phyloP scores from a whole-genome alignment of 2,888 invertebrate genomes.

The Leptinotarsa peninsularis region DNA sequence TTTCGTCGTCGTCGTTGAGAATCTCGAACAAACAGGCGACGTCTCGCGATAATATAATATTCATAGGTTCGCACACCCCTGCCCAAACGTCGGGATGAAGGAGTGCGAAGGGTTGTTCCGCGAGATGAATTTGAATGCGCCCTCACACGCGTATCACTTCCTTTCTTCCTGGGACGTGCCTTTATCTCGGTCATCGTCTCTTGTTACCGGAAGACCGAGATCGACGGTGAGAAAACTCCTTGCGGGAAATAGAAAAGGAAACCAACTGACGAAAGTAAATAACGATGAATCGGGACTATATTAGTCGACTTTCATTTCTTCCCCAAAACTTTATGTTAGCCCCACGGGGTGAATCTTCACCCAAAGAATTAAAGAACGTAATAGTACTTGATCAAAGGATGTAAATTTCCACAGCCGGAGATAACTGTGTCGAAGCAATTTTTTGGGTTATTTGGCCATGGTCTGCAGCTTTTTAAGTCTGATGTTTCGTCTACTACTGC shows the following conservation, averaged over 20 bases:
- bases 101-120: slow-evolving; percentile 30
- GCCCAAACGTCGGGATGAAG: slow-evolving; percentile 23
- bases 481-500: neutral
- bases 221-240: neutral
- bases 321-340: no score
- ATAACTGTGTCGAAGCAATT: neutral
- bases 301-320: no score
- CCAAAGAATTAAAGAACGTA: neutral
- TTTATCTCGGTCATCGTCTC: slow-evolving; percentile 36
- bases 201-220: slow-evolving; percentile 41
- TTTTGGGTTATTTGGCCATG: neutral
- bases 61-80: slow-evolving; percentile 43
- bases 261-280: neutral
- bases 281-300: neutral
- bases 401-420: neutral
- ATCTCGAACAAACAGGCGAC: slow-evolving; percentile 20
- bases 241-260: no score
- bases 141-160: slow-evolving; percentile 42
- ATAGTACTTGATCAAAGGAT: neutral
- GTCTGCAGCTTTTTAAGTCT: neutral
- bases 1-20: slow-evolving; percentile 18
- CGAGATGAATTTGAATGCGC: slow-evolving; percentile 45
- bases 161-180: slow-evolving; percentile 40
- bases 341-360: neutral
- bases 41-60: slow-evolving; percentile 44